phyloP scores from a whole-genome alignment of 1,140 invertebrate genomes.

The Hyposmocoma kahamanoa region DNA sequence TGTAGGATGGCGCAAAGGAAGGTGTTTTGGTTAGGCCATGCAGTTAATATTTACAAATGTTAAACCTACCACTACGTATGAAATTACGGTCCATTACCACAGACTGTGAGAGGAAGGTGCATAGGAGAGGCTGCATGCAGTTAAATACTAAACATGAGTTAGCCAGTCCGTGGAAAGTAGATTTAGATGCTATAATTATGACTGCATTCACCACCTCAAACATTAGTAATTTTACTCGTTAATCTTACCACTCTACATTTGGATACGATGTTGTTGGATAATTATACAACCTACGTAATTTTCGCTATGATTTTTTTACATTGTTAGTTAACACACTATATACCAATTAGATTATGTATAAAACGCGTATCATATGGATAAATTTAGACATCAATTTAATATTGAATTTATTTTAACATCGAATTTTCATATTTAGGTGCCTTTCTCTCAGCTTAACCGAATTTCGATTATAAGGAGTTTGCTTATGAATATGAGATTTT shows the following conservation, averaged over 20 bases:
- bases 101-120: slow-evolving; percentile 37
- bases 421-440: slow-evolving; percentile 25
- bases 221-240: too few species aligned
- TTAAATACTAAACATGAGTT: slow-evolving; percentile 40
- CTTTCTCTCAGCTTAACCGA: slow-evolving; percentile 41
- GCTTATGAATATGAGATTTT: slow-evolving; percentile 52
- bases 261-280: too few species aligned
- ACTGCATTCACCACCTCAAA: too few species aligned
- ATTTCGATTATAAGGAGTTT: slow-evolving; percentile 28
- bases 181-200: too few species aligned
- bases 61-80: slow-evolving; percentile 31
- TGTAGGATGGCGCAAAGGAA: slow-evolving; percentile 30
- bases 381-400: slow-evolving; percentile 56
- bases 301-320: background rate
- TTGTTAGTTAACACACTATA: background rate
- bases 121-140: slow-evolving; percentile 51
- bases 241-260: background rate
- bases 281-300: too few species aligned
- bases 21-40: slow-evolving; percentile 41
- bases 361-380: slow-evolving; percentile 19
- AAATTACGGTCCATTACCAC: slow-evolving; percentile 26
- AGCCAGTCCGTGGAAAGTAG: slow-evolving; percentile 32
- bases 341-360: slow-evolving; percentile 37
- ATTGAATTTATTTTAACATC: slow-evolving; percentile 47
- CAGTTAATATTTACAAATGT: slow-evolving; percentile 42